phyloP scores from a whole-genome alignment of 2,113 vertebrate genomes.

The Fulmarus glacialis region DNA sequence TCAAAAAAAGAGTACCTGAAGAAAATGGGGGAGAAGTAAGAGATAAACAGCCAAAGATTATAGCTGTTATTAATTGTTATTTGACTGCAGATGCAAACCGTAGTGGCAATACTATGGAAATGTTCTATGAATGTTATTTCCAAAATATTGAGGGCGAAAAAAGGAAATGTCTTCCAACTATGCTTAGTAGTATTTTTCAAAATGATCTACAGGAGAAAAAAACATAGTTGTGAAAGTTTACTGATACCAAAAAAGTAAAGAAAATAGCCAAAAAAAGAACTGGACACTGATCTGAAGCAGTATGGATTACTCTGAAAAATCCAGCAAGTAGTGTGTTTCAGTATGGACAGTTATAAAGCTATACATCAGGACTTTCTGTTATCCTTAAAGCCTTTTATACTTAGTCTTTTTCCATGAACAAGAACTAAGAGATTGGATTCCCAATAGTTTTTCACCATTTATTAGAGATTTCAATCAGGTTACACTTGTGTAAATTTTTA shows the following conservation, averaged over 20 bases:
- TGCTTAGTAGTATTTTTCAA: not conserved
- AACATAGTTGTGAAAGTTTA: not conserved
- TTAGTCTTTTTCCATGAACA: not conserved
- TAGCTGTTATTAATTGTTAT: not conserved
- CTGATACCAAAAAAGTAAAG: not conserved
- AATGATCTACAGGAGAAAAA: not conserved
- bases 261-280: not conserved
- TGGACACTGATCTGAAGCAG: not conserved
- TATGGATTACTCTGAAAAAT: not conserved
- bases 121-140: not conserved
- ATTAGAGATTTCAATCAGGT: not conserved
- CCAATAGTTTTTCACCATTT: not conserved
- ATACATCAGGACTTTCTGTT: not conserved
- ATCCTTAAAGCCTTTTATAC: not conserved
- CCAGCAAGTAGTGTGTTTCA: not conserved
- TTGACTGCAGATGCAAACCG: not conserved
- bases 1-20: not conserved
- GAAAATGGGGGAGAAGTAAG: not conserved
- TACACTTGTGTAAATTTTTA: not conserved
- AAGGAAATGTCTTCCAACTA: not conserved
- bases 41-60: not conserved
- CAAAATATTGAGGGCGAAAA: not conserved
- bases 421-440: not conserved
- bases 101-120: not conserved
- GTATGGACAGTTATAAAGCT: not conserved